Base-by-base conservation (phyloP, 2,113 vertebrate species). In the Notiomystis cincta region DNA sequence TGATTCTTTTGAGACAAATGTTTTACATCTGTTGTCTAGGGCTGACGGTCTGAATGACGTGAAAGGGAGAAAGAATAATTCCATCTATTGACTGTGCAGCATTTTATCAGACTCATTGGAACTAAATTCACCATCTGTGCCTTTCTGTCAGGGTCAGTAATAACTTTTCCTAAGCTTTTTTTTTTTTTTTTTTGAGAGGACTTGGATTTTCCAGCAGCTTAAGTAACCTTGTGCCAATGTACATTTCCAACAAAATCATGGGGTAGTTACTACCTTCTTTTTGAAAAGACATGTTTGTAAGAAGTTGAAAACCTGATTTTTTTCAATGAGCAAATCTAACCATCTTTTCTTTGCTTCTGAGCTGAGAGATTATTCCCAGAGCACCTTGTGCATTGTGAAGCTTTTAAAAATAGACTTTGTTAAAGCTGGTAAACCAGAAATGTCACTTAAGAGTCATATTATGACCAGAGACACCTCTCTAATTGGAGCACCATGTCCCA, bases 41-140 rank as follows among this genome's bases (percentile, higher is more conserved):
- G 50, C 71, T 94, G 73, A 65, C 0, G 3, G 21, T 31, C 62
- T 73, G 57, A 65, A 51, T 70, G 42, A 88, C 0, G 0, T 80
- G 82, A 70, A 58, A 91, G 66, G 73, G 71, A 73, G 71, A 87
- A 91, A 71, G 28, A 82, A 7, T 91, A 94, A 94, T 96, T 95
- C 58, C 67, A 70, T 86, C 58, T 90, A 47, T 70, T 40, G 79
- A 73, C 62, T 57, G 19, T 37, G 50, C 64, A 75, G 75, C 58
- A 6, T 94, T 95, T 94, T 73, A 51, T 70, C 79, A 90, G 70
- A 69, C 62, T 80, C 30, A 3, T 0, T 95, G 75, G 47, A 80
- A 77, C 54, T 57, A 51, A 80, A 54, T 82, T 89, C 40, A 57
- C 84, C 87, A 87, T 95, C 89, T 95, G 58, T 89, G 70, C 62